These are phyloP conservation scores for Idaea straminata DNA, from an alignment of 2,888 invertebrate species.

Conservation along the genomic window DNA sequence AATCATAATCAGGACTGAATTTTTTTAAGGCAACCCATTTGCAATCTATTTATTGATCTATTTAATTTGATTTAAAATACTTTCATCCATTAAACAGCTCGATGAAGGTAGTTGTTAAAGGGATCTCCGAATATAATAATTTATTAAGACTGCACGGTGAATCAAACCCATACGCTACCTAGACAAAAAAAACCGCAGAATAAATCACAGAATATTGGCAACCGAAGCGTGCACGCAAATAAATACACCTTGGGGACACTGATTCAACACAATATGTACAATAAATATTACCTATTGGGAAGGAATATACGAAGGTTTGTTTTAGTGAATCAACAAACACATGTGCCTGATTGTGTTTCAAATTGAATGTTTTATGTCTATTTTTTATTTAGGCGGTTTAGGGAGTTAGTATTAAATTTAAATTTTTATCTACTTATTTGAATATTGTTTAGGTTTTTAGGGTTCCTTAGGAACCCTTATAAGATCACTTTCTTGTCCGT, in stretches of 20 bases:
- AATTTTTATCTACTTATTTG: background rate
- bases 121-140: too few relatives aligned
- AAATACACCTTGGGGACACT: constrained; percentile 66
- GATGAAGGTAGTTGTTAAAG: too few relatives aligned
- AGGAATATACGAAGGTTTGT: constrained; percentile 51
- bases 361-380: constrained; percentile 20
- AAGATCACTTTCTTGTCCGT: too few relatives aligned
- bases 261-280: constrained; percentile 66
- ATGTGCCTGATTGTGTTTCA: constrained; percentile 28
- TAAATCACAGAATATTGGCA: constrained; percentile 61
- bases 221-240: constrained; percentile 64
- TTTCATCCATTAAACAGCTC: too few relatives aligned
- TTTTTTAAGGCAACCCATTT: too few relatives aligned
- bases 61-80: too few relatives aligned
- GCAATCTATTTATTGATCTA: too few relatives aligned
- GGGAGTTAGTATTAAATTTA: constrained; percentile 3
- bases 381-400: constrained; percentile 18
- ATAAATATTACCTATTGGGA: constrained; percentile 59
- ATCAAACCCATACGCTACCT: constrained; percentile 15
- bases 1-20: too few relatives aligned
- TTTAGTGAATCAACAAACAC: constrained; percentile 47
- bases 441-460: background rate
- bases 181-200: constrained; percentile 26
- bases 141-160: constrained; percentile 27
- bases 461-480: background rate